A percentile compares a stretch with the other conserved stretches of the same genome.
Conservation (phyloP, 2,113 vertebrate species). For the Spea bombifrons region DNA sequence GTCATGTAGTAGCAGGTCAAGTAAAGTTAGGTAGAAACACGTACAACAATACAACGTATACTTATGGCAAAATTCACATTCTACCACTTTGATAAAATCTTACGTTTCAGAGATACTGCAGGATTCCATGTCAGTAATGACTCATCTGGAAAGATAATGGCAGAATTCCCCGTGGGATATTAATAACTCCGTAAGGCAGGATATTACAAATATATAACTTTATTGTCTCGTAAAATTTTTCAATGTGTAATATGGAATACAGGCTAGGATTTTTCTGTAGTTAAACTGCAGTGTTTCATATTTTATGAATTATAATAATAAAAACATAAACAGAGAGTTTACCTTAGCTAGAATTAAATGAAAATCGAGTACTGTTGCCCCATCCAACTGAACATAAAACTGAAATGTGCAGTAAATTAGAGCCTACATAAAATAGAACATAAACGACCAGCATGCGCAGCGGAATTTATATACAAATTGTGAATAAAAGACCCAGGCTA, state of each 20-base stretch:
- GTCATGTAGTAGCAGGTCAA: too few relatives aligned
- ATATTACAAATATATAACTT: constrained; percentile 42
- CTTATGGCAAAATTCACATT: constrained; percentile 14
- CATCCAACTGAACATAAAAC: background rate
- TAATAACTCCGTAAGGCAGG: constrained; percentile 30
- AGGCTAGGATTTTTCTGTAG: constrained; percentile 10
- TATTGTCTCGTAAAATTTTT: constrained; percentile 38
- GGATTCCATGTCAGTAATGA: constrained; percentile 8
- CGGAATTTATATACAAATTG: too few relatives aligned
- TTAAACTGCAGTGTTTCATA: constrained; percentile 13
- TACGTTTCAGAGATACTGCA: constrained; percentile 20
- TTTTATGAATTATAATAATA: constrained; percentile 16
- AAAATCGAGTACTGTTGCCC: background rate
- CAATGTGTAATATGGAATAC: constrained; percentile 16
- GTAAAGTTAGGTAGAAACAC: background rate
- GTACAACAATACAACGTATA: background rate
- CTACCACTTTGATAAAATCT: constrained; percentile 13
- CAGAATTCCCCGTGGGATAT: constrained; percentile 23
- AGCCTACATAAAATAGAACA: background rate
- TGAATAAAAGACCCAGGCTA: too few relatives aligned
- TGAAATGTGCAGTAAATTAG: background rate
- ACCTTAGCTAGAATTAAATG: constrained; percentile 6
- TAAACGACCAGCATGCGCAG: too few relatives aligned
- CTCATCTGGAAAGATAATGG: constrained; percentile 43
- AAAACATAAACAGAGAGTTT: constrained; percentile 2